Conservation (phyloP, 2,113 vertebrate genomes). For the Ivindomyrus marchei region DNA sequence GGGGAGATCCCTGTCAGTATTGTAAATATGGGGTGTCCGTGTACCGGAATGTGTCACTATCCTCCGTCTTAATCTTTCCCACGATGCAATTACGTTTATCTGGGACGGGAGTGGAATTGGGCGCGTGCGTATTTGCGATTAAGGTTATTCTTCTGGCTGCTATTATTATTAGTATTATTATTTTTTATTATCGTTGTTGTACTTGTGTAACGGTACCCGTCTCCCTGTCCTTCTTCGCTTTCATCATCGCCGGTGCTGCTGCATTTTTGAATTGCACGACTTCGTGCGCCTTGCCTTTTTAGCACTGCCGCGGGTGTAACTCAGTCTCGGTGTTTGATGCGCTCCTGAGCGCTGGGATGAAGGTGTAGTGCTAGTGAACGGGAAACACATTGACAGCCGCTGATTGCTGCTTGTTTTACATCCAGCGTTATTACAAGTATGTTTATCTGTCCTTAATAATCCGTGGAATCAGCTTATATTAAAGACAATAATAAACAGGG, state of each 20-base stretch:
- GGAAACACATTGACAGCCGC: background rate
- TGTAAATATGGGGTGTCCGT: slow-evolving; percentile 24
- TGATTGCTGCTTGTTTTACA: background rate
- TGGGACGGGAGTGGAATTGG: background rate
- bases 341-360: background rate
- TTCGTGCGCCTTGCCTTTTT: slow-evolving; percentile 12
- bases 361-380: background rate
- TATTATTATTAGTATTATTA: background rate
- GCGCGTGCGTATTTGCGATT: background rate
- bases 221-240: background rate
- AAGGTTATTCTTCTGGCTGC: background rate
- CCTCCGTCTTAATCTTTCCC: slow-evolving; percentile 4
- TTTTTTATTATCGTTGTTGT: slow-evolving; percentile 17
- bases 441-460: background rate
- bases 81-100: background rate
- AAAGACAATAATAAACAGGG: background rate
- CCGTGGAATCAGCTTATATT: background rate
- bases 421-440: background rate
- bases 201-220: background rate
- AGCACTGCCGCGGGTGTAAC: background rate
- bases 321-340: background rate
- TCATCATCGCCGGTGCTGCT: slow-evolving; percentile 18
- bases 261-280: slow-evolving; percentile 18
- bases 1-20: slow-evolving; percentile 31
- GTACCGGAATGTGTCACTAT: slow-evolving; percentile 39